Evolutionary conservation across 2,113 vertebrate species (phyloP), one percentile per base, ranked within the genome.

Genomic region (Lasiurus cinereus): DNA sequence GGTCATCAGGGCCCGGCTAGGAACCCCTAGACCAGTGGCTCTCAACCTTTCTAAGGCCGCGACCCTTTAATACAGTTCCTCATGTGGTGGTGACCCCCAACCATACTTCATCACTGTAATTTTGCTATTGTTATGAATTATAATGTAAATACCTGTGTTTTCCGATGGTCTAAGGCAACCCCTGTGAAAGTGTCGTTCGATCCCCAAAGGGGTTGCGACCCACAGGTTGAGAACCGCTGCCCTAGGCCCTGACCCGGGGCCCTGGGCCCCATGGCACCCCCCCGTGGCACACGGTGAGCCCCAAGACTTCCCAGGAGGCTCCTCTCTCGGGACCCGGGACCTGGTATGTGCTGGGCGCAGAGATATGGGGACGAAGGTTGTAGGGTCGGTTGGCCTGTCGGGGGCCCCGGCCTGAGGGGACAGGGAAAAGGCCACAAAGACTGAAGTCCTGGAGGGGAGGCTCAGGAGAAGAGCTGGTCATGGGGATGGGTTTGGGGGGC

Each of bases 361-460:
- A 46, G 33, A 48, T 2, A 31, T 6, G 39, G 19, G 31, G 27
- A 33, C 2, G 14, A 33, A 48, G 0, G 36, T 1, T 4, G 8
- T 4, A 19, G 33, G 1, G 1, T 3, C 0, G 48, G n/a, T n/a
- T 5, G 0, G 5, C 43, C 43, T 18, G 64, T 24, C 15, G 6
- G 0, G 8, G 16, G n/a, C 72, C 7, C 10, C 0, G 22, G 27
- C 36, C 4, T 0, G 10, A 36, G 8, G 24, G 31, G n/a, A 10
- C 15, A 6, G 5, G 7, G 7, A 7, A 76, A 33, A 83, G 16
- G 54, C 43, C 70, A 7, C 3, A 1, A 12, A 12, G 29, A 39
- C 19, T 2, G 7, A 50, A 64, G 15, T 5, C 27, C 18, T 0
- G 15, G 74, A 14, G 1, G n/a, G 12, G 31, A 21, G 14, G 43